phyloP scores from a whole-genome alignment of 2,113 vertebrate genomes.

The Turnix velox region DNA sequence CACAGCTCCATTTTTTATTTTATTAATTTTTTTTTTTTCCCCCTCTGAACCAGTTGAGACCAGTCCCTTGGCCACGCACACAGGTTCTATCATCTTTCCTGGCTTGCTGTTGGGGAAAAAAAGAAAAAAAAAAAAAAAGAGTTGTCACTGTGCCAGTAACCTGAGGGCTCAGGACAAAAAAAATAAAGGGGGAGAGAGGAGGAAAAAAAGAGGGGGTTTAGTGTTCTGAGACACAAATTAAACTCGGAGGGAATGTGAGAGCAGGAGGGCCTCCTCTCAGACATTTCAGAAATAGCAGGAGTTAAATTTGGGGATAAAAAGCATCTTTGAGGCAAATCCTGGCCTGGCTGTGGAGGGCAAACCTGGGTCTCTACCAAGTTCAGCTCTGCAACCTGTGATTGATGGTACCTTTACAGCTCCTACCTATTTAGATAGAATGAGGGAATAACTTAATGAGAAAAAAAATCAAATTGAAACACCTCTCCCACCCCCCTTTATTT shows the following conservation, averaged over 20 bases:
- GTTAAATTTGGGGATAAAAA: slow-evolving; percentile 30
- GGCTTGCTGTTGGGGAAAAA: slow-evolving; percentile 71
- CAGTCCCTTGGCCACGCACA: slow-evolving; percentile 82
- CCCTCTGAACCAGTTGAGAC: slow-evolving; percentile 88
- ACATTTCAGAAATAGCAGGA: slow-evolving; percentile 7
- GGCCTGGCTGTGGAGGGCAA: not conserved
- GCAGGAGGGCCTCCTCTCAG: not conserved
- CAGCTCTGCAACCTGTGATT: not conserved
- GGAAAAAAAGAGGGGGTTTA: not conserved
- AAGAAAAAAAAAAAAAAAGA: too few species aligned
- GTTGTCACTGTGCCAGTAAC: slow-evolving; percentile 77
- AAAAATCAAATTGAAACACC: not conserved
- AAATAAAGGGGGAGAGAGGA: not conserved
- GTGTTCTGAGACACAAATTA: slow-evolving; percentile 20
- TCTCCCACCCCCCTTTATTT: too few species aligned
- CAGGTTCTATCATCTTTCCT: slow-evolving; percentile 78
- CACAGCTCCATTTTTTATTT: slow-evolving; percentile 75
- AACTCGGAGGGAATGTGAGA: not conserved
- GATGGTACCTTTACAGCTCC: not conserved
- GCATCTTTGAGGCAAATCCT: not conserved
- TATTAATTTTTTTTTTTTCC: too few species aligned
- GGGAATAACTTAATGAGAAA: not conserved
- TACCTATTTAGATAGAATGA: not conserved
- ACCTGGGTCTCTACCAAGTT: not conserved
- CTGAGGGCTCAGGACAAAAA: slow-evolving; percentile 71